Evolutionary conservation across 1,140 invertebrate genomes (phyloP), one percentile per base, ranked within the genome.

Genomic region (Drosophila leontia): DNA sequence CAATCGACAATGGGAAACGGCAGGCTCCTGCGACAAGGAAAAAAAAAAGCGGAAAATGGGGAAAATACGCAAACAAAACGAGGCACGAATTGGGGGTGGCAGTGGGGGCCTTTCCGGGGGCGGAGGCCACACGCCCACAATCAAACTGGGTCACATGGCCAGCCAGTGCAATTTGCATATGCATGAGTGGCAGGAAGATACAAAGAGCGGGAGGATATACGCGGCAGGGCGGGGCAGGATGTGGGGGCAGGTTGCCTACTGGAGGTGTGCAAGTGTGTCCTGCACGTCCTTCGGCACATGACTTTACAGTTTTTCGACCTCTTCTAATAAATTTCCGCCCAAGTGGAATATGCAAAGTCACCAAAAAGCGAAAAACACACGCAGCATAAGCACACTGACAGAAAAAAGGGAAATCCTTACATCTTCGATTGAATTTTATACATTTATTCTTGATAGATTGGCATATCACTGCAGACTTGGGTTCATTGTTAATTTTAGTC

Each of bases 81-180:
- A 60, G 59, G 75, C 68, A 72, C 60, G 61, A 71, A 75, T 64
- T 69, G 61, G 55, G 80, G 37, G 13, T 42, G 56, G 53, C 23
- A 57, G 35, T 19, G 19, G 17, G 23, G 19, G 5, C 19, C 17
- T 12, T 7, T 39, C 35, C 35, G 15, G 17, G 34, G 50, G 42
- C 9, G 34, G 47, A 50, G 53, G 56, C 55, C 37, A 48, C 71
- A 79, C 79, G 77, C 77, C 84, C 84, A 80, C 84, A 88, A 88
- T 83, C 84, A 87, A 87, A 84, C 84, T 87, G 77, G 84, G 84
- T 87, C 84, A 87, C 77, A 87, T 58, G 39, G 57, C 71, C 57
- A 68, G 79, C 71, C 72, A 83, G 80, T 57, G 82, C 84, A 83
- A 88, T 87, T 88, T 88, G 84, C 84, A 88, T 87, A 88, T 87